A percentile compares a stretch with the other conserved stretches of the same genome.
These are phyloP conservation scores for Lucifuga dentata DNA, from an alignment of 2,113 vertebrate species.

Conservation along the genomic window DNA sequence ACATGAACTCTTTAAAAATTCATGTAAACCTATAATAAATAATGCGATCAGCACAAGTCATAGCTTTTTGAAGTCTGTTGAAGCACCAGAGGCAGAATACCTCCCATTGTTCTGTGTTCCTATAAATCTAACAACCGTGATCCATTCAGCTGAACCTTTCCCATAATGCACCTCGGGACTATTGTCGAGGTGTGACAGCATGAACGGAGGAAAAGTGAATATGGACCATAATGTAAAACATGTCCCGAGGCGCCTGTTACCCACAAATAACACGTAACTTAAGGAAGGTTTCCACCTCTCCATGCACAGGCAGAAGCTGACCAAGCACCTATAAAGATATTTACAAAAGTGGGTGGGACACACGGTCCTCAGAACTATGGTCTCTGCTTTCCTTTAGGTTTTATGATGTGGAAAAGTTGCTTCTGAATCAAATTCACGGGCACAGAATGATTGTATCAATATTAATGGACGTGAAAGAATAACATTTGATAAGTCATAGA, in stretches of 20 bases:
- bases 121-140: constrained; percentile 17
- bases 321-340: not conserved
- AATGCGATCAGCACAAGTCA: constrained; percentile 41
- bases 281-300: not conserved
- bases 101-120: not conserved
- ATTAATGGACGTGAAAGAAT: constrained; percentile 16
- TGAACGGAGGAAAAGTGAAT: constrained; percentile 25
- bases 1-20: constrained; percentile 31
- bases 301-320: constrained; percentile 11
- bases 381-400: constrained; percentile 2
- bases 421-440: constrained; percentile 7
- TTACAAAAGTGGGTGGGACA: not conserved
- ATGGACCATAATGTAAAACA: constrained; percentile 31
- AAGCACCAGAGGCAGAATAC: constrained; percentile 13
- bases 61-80: not conserved
- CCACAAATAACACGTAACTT: constrained; percentile 25
- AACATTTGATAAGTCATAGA: not conserved
- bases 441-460: constrained; percentile 28
- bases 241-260: constrained; percentile 23
- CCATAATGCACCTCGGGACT: constrained; percentile 17
- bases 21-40: constrained; percentile 20
- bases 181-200: constrained; percentile 21
- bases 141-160: constrained; percentile 42
- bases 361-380: not conserved
- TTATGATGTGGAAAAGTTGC: constrained; percentile 1